A percentile compares a stretch with the other conserved stretches of the same genome.
Evolutionary conservation across 2,113 vertebrate species (phyloP).

Genomic region (Vulpes vulpes): DNA sequence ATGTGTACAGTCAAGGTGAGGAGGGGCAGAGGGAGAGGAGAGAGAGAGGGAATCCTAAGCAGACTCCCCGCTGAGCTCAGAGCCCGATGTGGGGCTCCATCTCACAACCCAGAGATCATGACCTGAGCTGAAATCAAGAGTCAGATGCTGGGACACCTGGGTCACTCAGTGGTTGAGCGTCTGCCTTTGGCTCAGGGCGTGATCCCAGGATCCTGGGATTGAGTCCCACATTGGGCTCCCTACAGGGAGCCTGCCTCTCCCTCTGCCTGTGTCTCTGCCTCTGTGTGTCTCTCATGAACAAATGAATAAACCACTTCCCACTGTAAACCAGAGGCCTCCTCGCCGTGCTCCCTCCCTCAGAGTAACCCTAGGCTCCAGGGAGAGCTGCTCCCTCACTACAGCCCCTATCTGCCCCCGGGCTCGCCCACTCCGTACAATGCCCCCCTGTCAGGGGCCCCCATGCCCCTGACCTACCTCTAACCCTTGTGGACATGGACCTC

Average conservation of each 20-base stretch:
- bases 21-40: neutral
- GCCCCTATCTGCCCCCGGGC: slow-evolving; percentile 29
- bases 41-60: neutral
- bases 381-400: slow-evolving; percentile 48
- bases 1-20: neutral
- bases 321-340: slow-evolving; percentile 62
- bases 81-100: neutral
- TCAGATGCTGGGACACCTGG: neutral
- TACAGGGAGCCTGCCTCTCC: too few species aligned
- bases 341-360: slow-evolving; percentile 48
- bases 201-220: too few species aligned
- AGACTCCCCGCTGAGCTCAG: neutral
- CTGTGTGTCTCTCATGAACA: too few species aligned
- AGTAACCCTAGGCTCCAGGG: slow-evolving; percentile 67
- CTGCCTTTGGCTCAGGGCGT: too few species aligned
- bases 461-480: slow-evolving; percentile 75
- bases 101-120: neutral
- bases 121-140: neutral
- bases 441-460: neutral
- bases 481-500: neutral
- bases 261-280: too few species aligned
- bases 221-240: too few species aligned
- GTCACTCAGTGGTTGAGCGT: too few species aligned
- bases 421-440: slow-evolving; percentile 48
- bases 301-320: slow-evolving; percentile 43